A percentile compares a stretch with the other conserved stretches of the same genome.
phyloP scores from a whole-genome alignment of 2,797 vertebrate genomes.

The Chaunax sp. region DNA sequence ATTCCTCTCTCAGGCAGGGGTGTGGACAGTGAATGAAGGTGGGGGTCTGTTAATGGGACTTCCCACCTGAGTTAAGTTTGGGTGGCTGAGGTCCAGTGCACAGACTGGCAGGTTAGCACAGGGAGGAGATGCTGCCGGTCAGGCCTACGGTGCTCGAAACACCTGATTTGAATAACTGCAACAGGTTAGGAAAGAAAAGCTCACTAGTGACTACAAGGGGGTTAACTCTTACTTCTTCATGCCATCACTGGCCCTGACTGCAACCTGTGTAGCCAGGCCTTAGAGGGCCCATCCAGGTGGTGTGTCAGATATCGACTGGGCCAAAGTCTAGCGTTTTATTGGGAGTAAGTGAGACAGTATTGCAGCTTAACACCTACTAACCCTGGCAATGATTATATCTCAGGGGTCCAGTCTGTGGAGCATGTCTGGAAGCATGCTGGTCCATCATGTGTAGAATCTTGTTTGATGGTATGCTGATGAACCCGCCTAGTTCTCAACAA shows the following conservation, averaged over 20 bases:
- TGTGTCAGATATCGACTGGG: constrained; percentile 40
- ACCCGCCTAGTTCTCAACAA: too few species aligned
- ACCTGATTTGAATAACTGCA: constrained; percentile 74
- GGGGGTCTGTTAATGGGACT: constrained; percentile 22
- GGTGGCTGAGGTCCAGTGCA: constrained; percentile 36
- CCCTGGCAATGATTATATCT: constrained; percentile 57
- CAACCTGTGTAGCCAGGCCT: constrained; percentile 29
- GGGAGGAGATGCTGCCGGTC: constrained; percentile 22
- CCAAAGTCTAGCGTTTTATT: constrained; percentile 75
- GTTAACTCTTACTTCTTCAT: not conserved
- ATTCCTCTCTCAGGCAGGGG: constrained; percentile 11
- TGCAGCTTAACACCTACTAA: constrained; percentile 32
- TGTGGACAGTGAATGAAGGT: not conserved
- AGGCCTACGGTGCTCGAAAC: constrained; percentile 33
- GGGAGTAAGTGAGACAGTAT: constrained; percentile 44
- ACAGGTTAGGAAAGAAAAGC: constrained; percentile 44
- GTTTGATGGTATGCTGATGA: not conserved
- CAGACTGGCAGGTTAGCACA: constrained; percentile 53
- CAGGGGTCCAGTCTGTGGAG: constrained; percentile 12
- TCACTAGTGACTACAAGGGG: not conserved
- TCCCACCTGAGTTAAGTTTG: constrained; percentile 61
- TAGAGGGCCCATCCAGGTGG: constrained; percentile 13
- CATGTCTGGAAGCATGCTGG: constrained; percentile 1
- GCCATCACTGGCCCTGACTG: too few species aligned
- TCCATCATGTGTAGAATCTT: not conserved